A percentile compares a stretch with the other conserved stretches of the same genome.
These are phyloP conservation scores for Cydia amplana DNA, from an alignment of 1,140 invertebrate species.

Conservation along the genomic window DNA sequence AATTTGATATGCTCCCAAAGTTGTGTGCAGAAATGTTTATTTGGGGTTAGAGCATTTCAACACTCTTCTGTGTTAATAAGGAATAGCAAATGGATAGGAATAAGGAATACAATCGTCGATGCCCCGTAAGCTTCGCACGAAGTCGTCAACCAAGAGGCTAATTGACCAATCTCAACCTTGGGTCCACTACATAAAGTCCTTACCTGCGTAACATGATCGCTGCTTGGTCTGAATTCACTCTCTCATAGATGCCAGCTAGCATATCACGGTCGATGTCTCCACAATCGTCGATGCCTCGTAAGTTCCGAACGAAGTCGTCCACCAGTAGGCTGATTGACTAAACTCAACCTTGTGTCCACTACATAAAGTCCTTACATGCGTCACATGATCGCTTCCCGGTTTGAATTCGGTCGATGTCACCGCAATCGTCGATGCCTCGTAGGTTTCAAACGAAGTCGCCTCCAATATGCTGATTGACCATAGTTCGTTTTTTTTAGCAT, in stretches of 20 bases:
- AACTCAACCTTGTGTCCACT: conserved; percentile 31
- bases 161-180: conserved; percentile 32
- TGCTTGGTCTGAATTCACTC: conserved; percentile 85
- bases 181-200: background rate
- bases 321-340: conserved; percentile 66
- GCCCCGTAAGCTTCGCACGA: conserved; percentile 96
- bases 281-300: conserved; percentile 95
- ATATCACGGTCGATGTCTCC: conserved; percentile 96
- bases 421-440: conserved; percentile 94
- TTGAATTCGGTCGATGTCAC: conserved; percentile 98
- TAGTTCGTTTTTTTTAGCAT: no score
- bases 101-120: no score
- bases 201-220: background rate
- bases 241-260: conserved; percentile 96
- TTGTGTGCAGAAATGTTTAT: no score
- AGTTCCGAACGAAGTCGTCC: conserved; percentile 98
- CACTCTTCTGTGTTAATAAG: no score
- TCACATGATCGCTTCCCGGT: conserved; percentile 98
- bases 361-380: conserved; percentile 73
- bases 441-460: conserved; percentile 85
- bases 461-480: background rate
- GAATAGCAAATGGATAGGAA: no score
- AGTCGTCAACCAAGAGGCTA: conserved; percentile 93
- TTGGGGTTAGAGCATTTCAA: conserved; percentile 69
- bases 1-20: no score